Base-by-base conservation (phyloP, 2,797 vertebrate species). In the Phrynocephalus vlangalii region DNA sequence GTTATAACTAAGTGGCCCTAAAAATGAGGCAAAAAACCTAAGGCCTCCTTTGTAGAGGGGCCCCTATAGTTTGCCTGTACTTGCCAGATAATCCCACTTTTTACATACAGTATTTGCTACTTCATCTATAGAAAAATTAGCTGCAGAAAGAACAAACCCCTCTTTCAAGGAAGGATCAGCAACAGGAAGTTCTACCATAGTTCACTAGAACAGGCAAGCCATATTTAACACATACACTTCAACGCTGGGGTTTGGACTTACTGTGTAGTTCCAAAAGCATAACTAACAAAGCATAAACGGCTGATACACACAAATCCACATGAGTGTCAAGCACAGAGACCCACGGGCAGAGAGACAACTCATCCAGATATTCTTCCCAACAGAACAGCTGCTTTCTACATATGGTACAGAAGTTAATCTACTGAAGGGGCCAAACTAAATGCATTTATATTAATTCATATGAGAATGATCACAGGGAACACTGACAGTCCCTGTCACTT, bases 371-470 rank as follows among this genome's bases (percentile, higher is more conserved):
- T 0, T 28, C 15, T 88, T 88, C 15, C 22, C 79, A 33, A 56
- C 24, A 79, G 76, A 0, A 83, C 16, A 13, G 2, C 81, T 87
- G 75, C 83, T 20, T 60, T n/a, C 18, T 71, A 28, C 81, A 48
- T 50, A 79, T 86, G 52, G 24, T 85, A 63, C 28, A 89, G 56
- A 87, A 92, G 56, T 84, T 88, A 90, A 92, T 86, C 88, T 91
- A 82, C 28, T 38, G 67, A 84, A 80, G 82, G 67, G 90, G 50
- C 82, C 38, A 70, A 9, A 79, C 80, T 66, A 87, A 88, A 77
- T 90, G 22, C 3, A 86, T 90, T 44, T 79, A 87, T 33, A 91
- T 73, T 87, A 90, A 90, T 91, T 90, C 88, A 82, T 72, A 28
- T 13, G 66, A 78, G 83, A n/a, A 28, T 2, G 6, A 88, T 88